Conservation (phyloP, 30 jellyfish, hydroid and myxozoan genomes). For the Rhopilema esculentum region DNA sequence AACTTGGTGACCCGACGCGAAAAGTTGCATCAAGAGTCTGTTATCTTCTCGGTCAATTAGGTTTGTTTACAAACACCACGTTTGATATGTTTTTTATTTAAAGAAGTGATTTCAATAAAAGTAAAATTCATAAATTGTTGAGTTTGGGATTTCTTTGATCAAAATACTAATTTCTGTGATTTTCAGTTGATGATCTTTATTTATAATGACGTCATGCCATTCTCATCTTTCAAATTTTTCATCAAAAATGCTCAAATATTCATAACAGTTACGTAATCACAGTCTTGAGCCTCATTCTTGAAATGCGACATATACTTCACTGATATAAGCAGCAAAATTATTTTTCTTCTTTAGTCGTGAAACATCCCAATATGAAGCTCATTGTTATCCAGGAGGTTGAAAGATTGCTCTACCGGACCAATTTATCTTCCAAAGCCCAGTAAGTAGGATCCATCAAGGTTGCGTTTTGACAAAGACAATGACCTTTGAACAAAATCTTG, state of each 20-base stretch:
- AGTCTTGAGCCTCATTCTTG: no score
- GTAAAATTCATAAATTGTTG: background rate
- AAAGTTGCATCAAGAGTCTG: constrained; percentile 92
- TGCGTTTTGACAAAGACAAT: background rate
- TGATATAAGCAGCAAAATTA: no score
- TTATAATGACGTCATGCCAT: no score
- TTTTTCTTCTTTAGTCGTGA: constrained; percentile 52
- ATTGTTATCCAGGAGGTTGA: constrained; percentile 89
- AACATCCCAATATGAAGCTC: constrained; percentile 94
- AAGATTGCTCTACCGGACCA: constrained; percentile 84
- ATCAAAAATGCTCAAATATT: no score
- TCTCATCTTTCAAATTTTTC: no score
- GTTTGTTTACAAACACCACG: constrained; percentile 31
- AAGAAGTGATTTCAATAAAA: background rate
- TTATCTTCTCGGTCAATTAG: constrained; percentile 80
- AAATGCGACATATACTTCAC: no score
- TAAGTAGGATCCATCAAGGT: constrained; percentile 25
- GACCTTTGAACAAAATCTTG: no score
- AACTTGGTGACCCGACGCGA: constrained; percentile 97
- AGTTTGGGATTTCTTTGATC: background rate
- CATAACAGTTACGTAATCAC: no score
- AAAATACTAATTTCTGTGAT: no score
- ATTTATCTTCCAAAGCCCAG: constrained; percentile 93
- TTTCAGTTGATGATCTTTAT: no score
- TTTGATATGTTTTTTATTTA: background rate